These are phyloP conservation scores for Amia ocellicauda DNA, from an alignment of 2,113 vertebrate genomes.

Conservation along the genomic window DNA sequence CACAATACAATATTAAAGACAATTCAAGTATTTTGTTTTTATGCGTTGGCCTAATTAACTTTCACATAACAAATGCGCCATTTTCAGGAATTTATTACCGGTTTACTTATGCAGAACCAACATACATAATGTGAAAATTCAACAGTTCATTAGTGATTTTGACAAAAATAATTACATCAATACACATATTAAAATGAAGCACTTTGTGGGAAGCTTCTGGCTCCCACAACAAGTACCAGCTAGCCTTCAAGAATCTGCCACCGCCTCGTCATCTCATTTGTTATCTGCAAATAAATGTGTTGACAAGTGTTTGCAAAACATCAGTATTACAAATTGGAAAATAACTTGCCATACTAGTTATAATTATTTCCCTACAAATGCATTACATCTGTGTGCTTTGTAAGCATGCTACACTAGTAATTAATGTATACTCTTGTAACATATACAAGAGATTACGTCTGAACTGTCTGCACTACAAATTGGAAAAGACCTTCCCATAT, in stretches of 20 bases:
- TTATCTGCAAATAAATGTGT: not conserved
- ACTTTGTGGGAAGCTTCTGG: not conserved
- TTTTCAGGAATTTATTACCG: too few relatives aligned
- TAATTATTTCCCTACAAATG: not conserved
- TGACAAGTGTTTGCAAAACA: not conserved
- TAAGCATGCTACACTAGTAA: not conserved
- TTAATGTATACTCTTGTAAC: not conserved
- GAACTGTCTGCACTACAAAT: not conserved
- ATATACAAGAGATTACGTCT: not conserved
- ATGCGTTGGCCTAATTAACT: too few relatives aligned
- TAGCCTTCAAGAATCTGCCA: too few relatives aligned
- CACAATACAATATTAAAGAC: too few relatives aligned
- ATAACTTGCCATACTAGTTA: not conserved
- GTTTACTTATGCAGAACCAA: too few relatives aligned
- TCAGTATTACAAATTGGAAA: not conserved
- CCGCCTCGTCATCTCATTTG: not conserved
- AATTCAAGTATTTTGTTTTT: too few relatives aligned
- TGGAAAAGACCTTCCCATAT: not conserved
- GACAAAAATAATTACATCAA: too few relatives aligned
- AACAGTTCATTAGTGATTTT: too few relatives aligned
- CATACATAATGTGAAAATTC: too few relatives aligned
- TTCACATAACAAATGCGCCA: too few relatives aligned
- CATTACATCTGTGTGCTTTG: not conserved
- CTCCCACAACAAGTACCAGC: not conserved
- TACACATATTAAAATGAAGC: too few relatives aligned